Conservation (phyloP, 2,797 vertebrate genomes). For the Alca torda region DNA sequence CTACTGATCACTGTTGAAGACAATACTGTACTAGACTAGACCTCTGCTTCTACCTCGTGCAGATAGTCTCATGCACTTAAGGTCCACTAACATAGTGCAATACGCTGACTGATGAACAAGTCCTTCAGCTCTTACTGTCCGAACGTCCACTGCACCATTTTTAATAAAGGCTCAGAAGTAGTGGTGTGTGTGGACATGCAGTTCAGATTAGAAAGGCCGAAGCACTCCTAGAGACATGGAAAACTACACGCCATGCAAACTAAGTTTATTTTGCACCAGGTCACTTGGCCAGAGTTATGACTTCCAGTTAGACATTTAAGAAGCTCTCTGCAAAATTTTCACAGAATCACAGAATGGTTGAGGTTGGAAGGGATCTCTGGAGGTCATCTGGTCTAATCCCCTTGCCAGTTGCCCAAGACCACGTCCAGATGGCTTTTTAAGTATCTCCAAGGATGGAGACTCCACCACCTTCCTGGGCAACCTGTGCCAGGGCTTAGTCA, state of each 20-base stretch:
- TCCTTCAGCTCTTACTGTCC: background rate
- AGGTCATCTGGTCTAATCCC: background rate
- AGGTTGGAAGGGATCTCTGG: background rate
- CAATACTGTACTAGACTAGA: background rate
- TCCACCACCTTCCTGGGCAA: background rate
- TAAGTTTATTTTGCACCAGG: background rate
- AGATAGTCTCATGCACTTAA: background rate
- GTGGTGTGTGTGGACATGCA: background rate
- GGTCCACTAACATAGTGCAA: background rate
- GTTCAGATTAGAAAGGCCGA: background rate
- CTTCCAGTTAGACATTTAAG: background rate
- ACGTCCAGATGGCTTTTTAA: background rate
- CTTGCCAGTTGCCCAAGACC: background rate
- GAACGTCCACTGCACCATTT: background rate
- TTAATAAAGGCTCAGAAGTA: background rate
- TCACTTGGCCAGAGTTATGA: background rate
- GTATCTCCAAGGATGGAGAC: background rate
- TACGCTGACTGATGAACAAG: background rate
- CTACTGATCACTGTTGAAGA: background rate
- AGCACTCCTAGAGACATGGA: background rate
- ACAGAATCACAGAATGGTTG: background rate
- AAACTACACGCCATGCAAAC: background rate
- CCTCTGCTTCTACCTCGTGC: background rate
- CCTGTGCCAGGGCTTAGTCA: background rate
- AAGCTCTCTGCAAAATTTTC: background rate